phyloP scores from a whole-genome alignment of 2,113 vertebrate genomes.

The Bujurquina vittata region DNA sequence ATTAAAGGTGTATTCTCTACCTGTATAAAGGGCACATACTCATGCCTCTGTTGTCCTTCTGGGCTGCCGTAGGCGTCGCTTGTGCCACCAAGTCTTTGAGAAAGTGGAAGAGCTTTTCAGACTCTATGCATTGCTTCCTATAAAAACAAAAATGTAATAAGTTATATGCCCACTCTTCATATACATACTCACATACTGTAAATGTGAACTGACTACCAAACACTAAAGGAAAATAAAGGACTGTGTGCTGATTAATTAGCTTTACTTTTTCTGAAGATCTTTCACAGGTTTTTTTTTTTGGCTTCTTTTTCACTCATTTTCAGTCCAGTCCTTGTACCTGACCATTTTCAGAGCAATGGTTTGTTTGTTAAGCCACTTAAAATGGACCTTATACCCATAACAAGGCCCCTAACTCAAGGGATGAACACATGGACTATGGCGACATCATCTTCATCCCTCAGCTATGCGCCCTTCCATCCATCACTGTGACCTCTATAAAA shows the following conservation, averaged over 20 bases:
- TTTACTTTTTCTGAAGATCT: background rate
- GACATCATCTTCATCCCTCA: too few relatives aligned
- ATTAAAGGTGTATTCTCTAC: slow-evolving; percentile 38
- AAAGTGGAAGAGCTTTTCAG: slow-evolving; percentile 80
- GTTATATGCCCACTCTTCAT: background rate
- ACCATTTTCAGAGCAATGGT: background rate
- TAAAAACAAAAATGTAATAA: background rate
- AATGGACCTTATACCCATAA: background rate
- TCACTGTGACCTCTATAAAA: too few relatives aligned
- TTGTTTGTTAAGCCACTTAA: background rate
- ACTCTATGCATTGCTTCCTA: slow-evolving; percentile 81
- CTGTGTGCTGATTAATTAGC: background rate
- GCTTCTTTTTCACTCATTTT: background rate
- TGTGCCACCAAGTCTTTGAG: slow-evolving; percentile 71
- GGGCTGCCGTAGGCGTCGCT: slow-evolving; percentile 29
- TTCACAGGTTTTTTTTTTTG: background rate
- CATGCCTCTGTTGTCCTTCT: slow-evolving; percentile 61
- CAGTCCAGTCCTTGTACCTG: background rate
- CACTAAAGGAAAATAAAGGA: background rate
- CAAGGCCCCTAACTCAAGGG: too few relatives aligned
- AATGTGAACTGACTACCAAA: background rate
- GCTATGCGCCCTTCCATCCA: background rate
- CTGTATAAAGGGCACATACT: slow-evolving; percentile 72
- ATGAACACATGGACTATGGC: too few relatives aligned
- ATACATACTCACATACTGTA: too few relatives aligned